Evolutionary conservation across 2,888 invertebrate genomes (phyloP), one percentile per base, ranked within the genome.

Genomic region (Tetropium fuscum): DNA sequence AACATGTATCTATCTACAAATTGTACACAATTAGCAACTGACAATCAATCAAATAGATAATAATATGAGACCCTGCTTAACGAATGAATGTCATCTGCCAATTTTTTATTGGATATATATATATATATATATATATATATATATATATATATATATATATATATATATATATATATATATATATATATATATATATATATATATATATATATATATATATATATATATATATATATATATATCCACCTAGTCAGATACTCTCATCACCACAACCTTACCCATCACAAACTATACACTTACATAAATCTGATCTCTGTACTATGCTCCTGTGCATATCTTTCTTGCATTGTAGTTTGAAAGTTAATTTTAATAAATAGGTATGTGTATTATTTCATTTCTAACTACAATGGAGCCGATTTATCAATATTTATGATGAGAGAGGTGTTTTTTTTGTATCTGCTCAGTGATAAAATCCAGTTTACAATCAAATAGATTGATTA

Each of bases 41-140:
- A 77, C 81, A 78, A 62, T 71, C 79, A 80, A 75, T 77, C 75
- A 76, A 78, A 76, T 76, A 80, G 77, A 79, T 81, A 79, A 80
- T 70, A 69, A 79, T 79, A 78, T 80, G 78, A 78, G 81, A 82
- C 82, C 82, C 82, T 82, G 82, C 80, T 80, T 81, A 70, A 79
- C 74, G 77, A 78, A 77, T 80, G 79, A 74, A 69, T 79, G 81
- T 75, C 80, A 76, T 73, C 73, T 77, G 77, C 64, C 74, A 71
- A 78, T 69, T 71, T 64, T 51, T 53, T 44, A 32, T n/a, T n/a
- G n/a, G n/a, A n/a, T n/a, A n/a, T n/a, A n/a, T n/a, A n/a, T n/a
- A n/a, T n/a, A n/a, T n/a, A n/a, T n/a, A n/a, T n/a, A n/a, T n/a
- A n/a, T n/a, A n/a, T n/a, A n/a, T n/a, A n/a, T n/a, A n/a, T n/a